Base-by-base conservation (phyloP, 1,140 invertebrate genomes). In the Listronotus bonariensis region DNA sequence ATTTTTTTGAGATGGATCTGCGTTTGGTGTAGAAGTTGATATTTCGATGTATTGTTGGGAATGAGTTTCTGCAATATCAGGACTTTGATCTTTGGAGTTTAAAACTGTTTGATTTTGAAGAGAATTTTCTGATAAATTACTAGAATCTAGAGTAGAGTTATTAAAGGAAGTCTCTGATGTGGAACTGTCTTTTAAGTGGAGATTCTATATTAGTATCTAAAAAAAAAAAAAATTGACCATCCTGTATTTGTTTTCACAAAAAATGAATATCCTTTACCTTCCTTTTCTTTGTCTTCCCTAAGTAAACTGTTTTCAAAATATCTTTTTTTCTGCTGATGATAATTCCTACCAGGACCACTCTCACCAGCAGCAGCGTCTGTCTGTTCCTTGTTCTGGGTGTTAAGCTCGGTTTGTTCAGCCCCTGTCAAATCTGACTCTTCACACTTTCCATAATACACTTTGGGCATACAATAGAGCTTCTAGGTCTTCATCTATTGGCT, bases 391-490 rank as follows among this genome's bases (percentile, higher is more conserved):
- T 3, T 45, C 17, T 12, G 10, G 8, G 15, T 49, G 6, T 4
- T 48, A 15, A 15, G 11, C 11, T n/a, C 6, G 0, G 46, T 12
- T 20, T 15, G n/a, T 3, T 18, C 46, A 12, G 20, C 14, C 12
- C n/a, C 11, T 10, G 18, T 7, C 11, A 12, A 34, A 20, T 9
- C 42, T 8, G 18, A 8, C n/a, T 12, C 34, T 9, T 40, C 45
- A 34, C 46, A 42, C 26, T 51, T 53, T 17, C 60, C 60, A 63
- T 63, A 63, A 46, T 54, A 54, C 8, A 63, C 32, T 34, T 62
- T 26, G 60, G 14, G 60, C 51, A 55, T 63, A 63, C 20, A 63
- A 31, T 9, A 63, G 38, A 14, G 60, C 49, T 46, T 63, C 60
- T 26, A 63, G 3, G 38, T 63, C 60, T 17, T 63, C 60, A 46